phyloP scores from a whole-genome alignment of 1,140 invertebrate species.

The Pseudachorutes palmiensis region DNA sequence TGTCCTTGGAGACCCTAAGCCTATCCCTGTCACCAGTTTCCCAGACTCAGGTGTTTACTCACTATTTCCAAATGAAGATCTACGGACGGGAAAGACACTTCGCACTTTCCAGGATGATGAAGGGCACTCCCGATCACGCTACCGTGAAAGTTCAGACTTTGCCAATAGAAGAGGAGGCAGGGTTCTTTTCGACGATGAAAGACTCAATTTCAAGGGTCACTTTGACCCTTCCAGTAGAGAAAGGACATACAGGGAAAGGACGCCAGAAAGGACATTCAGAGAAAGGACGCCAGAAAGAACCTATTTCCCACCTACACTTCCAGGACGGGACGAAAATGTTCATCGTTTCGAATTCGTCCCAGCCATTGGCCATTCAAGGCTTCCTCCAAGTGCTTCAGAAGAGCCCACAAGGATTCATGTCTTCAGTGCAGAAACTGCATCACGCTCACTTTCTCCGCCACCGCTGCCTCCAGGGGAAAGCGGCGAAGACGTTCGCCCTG shows the following conservation, averaged over 20 bases:
- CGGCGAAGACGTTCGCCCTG: background rate
- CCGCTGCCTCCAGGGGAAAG: background rate
- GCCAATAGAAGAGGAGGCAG: conserved; percentile 4
- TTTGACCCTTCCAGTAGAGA: too few species aligned
- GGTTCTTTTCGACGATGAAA: conserved; percentile 20
- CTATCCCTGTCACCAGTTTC: conserved; percentile 28
- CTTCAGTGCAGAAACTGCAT: background rate
- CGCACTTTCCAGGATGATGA: conserved; percentile 22
- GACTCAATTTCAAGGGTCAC: conserved; percentile 1
- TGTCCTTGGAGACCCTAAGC: background rate
- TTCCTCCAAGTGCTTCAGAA: background rate
- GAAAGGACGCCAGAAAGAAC: too few species aligned
- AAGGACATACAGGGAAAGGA: too few species aligned
- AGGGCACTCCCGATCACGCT: background rate
- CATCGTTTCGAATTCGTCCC: too few species aligned
- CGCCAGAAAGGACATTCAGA: too few species aligned
- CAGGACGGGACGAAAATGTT: too few species aligned
- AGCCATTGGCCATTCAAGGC: conserved; percentile 14
- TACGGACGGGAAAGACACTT: conserved; percentile 31
- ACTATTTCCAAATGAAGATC: conserved; percentile 36
- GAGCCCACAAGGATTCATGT: background rate
- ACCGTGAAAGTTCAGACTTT: too few species aligned
- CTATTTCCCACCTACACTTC: too few species aligned
- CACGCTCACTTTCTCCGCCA: background rate
- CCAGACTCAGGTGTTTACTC: conserved; percentile 32